Conservation (phyloP, 2,888 invertebrate genomes). For the Disparrhopalites patrizii region DNA sequence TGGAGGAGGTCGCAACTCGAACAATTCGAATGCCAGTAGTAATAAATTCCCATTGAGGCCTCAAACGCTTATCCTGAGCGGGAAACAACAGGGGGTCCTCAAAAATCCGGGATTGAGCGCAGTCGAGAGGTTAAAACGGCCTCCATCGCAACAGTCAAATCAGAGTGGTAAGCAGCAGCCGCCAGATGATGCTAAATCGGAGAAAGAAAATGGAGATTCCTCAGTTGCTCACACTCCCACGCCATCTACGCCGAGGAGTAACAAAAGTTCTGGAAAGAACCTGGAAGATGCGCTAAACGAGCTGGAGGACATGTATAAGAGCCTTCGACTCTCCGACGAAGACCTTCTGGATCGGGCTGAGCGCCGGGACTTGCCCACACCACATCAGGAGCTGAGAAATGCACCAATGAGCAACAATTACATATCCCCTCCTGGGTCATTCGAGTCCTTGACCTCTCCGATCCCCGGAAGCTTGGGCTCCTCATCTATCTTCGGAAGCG, state of each 20-base stretch:
- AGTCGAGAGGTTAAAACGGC: constrained; percentile 42
- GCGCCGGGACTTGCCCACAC: constrained; percentile 63
- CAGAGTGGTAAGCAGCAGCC: not conserved
- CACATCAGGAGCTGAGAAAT: constrained; percentile 49
- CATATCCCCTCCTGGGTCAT: constrained; percentile 37
- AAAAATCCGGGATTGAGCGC: constrained; percentile 27
- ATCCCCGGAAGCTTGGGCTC: not conserved
- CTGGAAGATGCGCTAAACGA: constrained; percentile 84
- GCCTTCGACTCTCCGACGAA: constrained; percentile 77
- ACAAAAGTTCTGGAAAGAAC: constrained; percentile 54
- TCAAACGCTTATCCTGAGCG: constrained; percentile 17
- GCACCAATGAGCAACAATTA: constrained; percentile 26
- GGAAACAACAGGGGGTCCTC: not conserved
- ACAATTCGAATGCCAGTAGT: constrained; percentile 4
- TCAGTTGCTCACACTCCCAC: not conserved
- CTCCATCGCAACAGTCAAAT: constrained; percentile 26
- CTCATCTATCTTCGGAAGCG: constrained; percentile 15
- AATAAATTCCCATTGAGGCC: constrained; percentile 21
- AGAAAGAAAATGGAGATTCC: not conserved
- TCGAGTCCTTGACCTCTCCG: constrained; percentile 34
- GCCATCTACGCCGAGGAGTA: constrained; percentile 15
- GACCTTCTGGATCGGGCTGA: constrained; percentile 75
- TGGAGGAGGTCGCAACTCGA: not conserved
- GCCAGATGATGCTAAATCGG: not conserved
- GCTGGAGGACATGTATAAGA: constrained; percentile 79